Evolutionary conservation across 1,140 invertebrate species (phyloP).

Genomic region (Drosophila triauraria): DNA sequence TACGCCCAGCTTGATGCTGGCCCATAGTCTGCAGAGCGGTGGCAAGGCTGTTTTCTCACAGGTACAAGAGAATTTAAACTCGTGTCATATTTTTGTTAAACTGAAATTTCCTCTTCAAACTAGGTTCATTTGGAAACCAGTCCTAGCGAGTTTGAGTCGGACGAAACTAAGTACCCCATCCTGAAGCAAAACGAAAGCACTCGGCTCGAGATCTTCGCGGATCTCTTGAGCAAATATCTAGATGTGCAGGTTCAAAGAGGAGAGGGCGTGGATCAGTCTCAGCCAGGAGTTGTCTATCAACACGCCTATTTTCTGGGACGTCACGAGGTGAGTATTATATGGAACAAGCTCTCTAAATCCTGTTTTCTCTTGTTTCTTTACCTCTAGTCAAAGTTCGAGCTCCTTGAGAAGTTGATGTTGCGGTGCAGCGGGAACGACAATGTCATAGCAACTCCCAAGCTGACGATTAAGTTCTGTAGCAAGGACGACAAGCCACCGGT

Average conservation of each 20-base stretch:
- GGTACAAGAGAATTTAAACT: conserved; percentile 80
- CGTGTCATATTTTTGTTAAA: conserved; percentile 35
- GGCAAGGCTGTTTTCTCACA: conserved; percentile 94
- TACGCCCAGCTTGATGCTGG: conserved; percentile 92
- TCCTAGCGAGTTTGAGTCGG: conserved; percentile 88
- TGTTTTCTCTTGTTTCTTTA: not conserved
- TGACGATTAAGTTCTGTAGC: conserved; percentile 89
- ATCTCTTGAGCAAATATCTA: conserved; percentile 90
- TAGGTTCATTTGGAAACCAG: conserved; percentile 89
- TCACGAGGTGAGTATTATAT: conserved; percentile 88
- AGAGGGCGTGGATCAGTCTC: not conserved
- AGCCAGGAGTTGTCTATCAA: conserved; percentile 85
- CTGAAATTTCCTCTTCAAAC: not conserved
- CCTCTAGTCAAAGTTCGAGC: conserved; percentile 87
- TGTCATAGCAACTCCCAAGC: conserved; percentile 86
- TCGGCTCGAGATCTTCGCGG: conserved; percentile 91
- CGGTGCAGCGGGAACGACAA: conserved; percentile 86
- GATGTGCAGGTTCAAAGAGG: conserved; percentile 87
- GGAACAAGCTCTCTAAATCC: too few species aligned
- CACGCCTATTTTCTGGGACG: conserved; percentile 91
- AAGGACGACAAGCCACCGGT: conserved; percentile 85
- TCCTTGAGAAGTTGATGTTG: conserved; percentile 87
- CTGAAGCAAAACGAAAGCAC: conserved; percentile 88
- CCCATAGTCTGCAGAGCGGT: conserved; percentile 87
- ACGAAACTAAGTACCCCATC: conserved; percentile 88